Evolutionary conservation across 2,113 vertebrate genomes (phyloP).

Genomic region (Zosterops japonicus): DNA sequence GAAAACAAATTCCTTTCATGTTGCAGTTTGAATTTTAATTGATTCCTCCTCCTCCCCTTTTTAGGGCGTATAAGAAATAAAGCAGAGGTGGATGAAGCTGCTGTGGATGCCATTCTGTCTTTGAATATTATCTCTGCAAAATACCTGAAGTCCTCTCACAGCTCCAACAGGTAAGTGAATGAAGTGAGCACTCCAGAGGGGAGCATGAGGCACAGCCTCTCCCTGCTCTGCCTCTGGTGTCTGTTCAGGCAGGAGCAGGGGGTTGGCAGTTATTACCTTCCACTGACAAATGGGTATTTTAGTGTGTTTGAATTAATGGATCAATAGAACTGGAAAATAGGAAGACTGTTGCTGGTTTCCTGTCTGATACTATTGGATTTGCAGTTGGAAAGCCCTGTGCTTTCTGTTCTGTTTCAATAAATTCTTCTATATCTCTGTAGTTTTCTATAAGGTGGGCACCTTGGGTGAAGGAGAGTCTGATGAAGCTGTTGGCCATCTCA

Average conservation of each 20-base stretch:
- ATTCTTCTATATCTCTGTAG: background rate
- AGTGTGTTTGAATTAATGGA: background rate
- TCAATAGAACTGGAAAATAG: fast-evolving
- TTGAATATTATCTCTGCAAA: conserved; percentile 98
- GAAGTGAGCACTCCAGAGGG: background rate
- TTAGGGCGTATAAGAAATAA: conserved; percentile 91
- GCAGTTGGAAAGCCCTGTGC: background rate
- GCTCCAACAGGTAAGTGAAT: conserved; percentile 85
- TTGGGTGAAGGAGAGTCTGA: background rate
- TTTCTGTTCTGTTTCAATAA: background rate
- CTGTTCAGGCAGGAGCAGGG: background rate
- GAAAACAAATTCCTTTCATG: background rate
- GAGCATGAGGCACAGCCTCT: background rate
- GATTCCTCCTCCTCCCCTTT: background rate
- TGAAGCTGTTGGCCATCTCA: background rate
- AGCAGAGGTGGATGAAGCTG: conserved; percentile 89
- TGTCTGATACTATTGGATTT: background rate
- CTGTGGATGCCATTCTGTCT: conserved; percentile 90
- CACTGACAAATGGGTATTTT: background rate
- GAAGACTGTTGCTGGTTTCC: background rate
- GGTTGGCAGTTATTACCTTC: background rate
- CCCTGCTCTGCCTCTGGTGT: background rate
- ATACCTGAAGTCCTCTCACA: conserved; percentile 94
- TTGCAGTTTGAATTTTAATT: background rate
- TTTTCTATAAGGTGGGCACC: background rate